Evolutionary conservation across 1,140 invertebrate species (phyloP).

Genomic region (Akabosia matsudoensis): DNA sequence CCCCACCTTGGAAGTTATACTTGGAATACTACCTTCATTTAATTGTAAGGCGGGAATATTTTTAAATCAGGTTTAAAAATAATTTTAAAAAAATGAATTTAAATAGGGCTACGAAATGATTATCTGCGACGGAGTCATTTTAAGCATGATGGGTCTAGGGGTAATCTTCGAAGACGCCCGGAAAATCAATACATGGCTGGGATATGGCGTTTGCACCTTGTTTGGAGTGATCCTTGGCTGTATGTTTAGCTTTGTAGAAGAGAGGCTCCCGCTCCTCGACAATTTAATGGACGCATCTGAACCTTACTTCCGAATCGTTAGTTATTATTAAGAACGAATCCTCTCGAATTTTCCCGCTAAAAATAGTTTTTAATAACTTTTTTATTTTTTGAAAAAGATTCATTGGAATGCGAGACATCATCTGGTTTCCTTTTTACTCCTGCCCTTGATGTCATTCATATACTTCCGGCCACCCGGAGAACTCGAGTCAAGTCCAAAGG

Average conservation of each 20-base stretch:
- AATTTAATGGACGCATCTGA: not conserved
- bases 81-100: too few relatives aligned
- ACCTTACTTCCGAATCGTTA: not conserved
- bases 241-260: not conserved
- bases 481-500: not conserved
- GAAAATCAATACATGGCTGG: not conserved
- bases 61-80: not conserved
- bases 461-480: not conserved
- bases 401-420: not conserved
- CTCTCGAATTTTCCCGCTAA: too few relatives aligned
- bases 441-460: not conserved
- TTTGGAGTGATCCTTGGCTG: not conserved
- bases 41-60: not conserved
- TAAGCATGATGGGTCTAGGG: not conserved
- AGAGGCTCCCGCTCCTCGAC: not conserved
- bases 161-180: not conserved
- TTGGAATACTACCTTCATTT: not conserved
- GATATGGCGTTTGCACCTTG: not conserved
- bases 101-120: too few relatives aligned
- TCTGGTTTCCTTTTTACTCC: not conserved
- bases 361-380: not conserved
- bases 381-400: not conserved
- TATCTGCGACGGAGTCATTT: too few relatives aligned
- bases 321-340: too few relatives aligned
- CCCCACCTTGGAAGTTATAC: not conserved